A percentile compares a stretch with the other conserved stretches of the same genome.
phyloP scores from a whole-genome alignment of 2,888 invertebrate species.

The Arrhopalites spinosus region DNA sequence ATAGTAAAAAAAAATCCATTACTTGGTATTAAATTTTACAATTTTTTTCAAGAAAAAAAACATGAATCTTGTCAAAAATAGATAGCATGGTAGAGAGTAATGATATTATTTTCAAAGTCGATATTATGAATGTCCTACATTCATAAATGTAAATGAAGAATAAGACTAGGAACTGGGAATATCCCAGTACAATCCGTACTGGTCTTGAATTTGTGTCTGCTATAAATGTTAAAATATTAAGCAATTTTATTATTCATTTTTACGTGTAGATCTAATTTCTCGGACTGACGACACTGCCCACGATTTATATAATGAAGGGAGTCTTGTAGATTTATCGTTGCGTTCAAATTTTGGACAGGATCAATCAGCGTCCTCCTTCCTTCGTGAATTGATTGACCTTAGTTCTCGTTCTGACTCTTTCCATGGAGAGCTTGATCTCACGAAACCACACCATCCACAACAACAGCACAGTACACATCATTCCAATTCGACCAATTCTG shows the following conservation, averaged over 20 bases:
- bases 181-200: too few relatives aligned
- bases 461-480: background rate
- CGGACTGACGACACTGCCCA: conserved; percentile 48
- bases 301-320: conserved; percentile 49
- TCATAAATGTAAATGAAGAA: too few relatives aligned
- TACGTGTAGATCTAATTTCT: conserved; percentile 47
- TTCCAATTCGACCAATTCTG: background rate
- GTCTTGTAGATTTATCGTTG: conserved; percentile 50
- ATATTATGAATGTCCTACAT: too few relatives aligned
- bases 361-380: conserved; percentile 51
- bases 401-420: conserved; percentile 51
- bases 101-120: too few relatives aligned
- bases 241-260: background rate
- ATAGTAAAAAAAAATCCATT: too few relatives aligned
- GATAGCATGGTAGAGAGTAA: too few relatives aligned
- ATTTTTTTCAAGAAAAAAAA: too few relatives aligned
- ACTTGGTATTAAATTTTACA: too few relatives aligned
- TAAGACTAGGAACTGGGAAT: too few relatives aligned
- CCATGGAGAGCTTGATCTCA: conserved; percentile 52
- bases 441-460: conserved; percentile 42
- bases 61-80: too few relatives aligned
- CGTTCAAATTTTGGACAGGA: conserved; percentile 52
- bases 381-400: conserved; percentile 53
- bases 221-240: too few relatives aligned
- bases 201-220: too few relatives aligned